phyloP scores from a whole-genome alignment of 1,140 invertebrate genomes.

The Orchesella cincta region DNA sequence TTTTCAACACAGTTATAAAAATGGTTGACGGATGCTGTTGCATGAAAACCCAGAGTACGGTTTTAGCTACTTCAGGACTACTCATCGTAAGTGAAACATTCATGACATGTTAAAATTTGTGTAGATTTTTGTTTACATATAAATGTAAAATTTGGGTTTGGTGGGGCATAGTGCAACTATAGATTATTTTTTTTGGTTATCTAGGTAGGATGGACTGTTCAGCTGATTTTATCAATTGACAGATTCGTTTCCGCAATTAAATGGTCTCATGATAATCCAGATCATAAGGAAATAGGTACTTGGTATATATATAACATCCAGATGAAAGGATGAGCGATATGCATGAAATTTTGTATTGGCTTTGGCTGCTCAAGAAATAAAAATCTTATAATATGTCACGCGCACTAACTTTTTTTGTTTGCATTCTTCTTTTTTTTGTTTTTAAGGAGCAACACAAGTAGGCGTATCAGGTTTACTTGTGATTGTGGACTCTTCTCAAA shows the following conservation, averaged over 20 bases:
- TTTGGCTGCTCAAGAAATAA: too few species aligned
- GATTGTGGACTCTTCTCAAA: background rate
- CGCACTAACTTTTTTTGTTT: too few species aligned
- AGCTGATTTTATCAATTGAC: background rate
- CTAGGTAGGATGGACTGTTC: slow-evolving; percentile 12
- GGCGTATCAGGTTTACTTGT: background rate
- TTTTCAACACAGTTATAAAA: background rate
- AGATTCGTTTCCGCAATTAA: background rate
- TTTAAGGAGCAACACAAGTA: slow-evolving; percentile 1
- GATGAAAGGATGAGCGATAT: too few species aligned
- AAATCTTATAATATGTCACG: too few species aligned
- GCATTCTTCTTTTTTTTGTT: background rate
- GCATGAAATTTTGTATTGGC: too few species aligned
- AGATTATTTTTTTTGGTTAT: too few species aligned
- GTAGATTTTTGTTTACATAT: too few species aligned
- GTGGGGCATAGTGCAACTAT: too few species aligned
- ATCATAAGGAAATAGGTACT: background rate
- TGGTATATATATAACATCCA: background rate
- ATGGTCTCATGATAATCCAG: background rate
- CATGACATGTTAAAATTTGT: background rate
- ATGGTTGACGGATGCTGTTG: slow-evolving; percentile 14
- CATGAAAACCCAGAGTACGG: background rate
- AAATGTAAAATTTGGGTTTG: too few species aligned
- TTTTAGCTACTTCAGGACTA: background rate
- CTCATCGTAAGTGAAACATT: slow-evolving; percentile 8